phyloP scores from a whole-genome alignment of 2,113 vertebrate species.

The Coptodon bakossiorum region DNA sequence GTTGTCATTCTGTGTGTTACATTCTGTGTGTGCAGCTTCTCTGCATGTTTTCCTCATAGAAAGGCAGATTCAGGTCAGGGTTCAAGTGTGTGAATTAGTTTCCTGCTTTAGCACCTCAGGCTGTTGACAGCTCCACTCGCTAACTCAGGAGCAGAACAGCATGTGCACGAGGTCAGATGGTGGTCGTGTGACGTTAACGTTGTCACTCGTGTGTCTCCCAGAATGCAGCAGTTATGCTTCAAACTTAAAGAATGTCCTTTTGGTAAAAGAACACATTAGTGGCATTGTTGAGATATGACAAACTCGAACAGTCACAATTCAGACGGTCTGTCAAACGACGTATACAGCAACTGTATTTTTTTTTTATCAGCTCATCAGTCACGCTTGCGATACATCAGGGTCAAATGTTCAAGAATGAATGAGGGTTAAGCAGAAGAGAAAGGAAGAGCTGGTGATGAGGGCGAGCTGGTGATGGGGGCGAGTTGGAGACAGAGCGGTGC shows the following conservation, averaged over 20 bases:
- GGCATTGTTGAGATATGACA: constrained; percentile 42
- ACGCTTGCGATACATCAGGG: constrained; percentile 26
- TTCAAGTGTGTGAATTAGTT: constrained; percentile 55
- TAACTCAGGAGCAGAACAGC: constrained; percentile 1
- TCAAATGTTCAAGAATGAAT: constrained; percentile 64
- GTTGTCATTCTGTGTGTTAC: not conserved
- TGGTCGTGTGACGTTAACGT: constrained; percentile 17
- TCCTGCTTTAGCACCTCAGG: constrained; percentile 58
- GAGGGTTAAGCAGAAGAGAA: constrained; percentile 15
- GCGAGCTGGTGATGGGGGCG: constrained; percentile 1
- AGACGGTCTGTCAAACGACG: constrained; percentile 16
- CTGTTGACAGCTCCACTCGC: constrained; percentile 52
- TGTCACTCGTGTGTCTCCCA: not conserved
- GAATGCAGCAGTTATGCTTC: constrained; percentile 3
- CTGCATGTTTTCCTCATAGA: not conserved
- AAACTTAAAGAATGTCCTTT: constrained; percentile 10
- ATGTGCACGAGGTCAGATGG: constrained; percentile 11
- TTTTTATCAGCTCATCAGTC: constrained; percentile 53
- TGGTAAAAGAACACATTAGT: constrained; percentile 39
- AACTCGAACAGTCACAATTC: constrained; percentile 15
- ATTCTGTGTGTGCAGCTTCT: not conserved
- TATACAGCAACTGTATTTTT: constrained; percentile 28
- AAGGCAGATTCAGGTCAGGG: constrained; percentile 33
- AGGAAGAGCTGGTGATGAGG: constrained; percentile 30
- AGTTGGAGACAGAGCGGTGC: constrained; percentile 63